These are phyloP conservation scores for Plebejus argus DNA, from an alignment of 2,888 invertebrate species.

Conservation along the genomic window DNA sequence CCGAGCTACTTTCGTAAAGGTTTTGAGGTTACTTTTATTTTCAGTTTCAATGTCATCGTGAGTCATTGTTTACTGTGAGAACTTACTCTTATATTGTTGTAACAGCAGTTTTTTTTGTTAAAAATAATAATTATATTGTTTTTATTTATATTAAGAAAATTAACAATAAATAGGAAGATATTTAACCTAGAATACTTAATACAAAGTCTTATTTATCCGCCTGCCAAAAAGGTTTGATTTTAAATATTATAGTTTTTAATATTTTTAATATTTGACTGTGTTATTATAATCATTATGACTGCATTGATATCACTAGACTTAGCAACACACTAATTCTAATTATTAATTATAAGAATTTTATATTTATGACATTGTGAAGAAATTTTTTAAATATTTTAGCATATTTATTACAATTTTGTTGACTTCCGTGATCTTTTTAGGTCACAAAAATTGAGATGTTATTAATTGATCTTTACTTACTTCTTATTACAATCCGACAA, in stretches of 20 bases:
- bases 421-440: conserved; percentile 6
- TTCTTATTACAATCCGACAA: neutral
- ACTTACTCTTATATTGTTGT: neutral
- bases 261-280: too few species aligned
- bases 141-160: too few species aligned
- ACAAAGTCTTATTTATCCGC: too few species aligned
- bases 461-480: neutral
- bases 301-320: neutral
- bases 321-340: neutral
- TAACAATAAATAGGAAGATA: too few species aligned
- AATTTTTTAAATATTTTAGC: neutral
- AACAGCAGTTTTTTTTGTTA: neutral
- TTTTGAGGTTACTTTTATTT: neutral
- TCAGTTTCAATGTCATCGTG: conserved; percentile 5
- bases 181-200: too few species aligned
- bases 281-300: neutral
- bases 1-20: neutral
- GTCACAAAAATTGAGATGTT: neutral
- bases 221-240: too few species aligned
- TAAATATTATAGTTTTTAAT: too few species aligned
- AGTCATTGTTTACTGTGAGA: neutral
- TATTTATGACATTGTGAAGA: neutral
- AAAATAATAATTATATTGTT: neutral
- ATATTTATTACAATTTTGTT: neutral
- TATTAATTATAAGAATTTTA: neutral